These are phyloP conservation scores for Caenorhabditis becei DNA, from an alignment of 2,888 invertebrate genomes.

Conservation along the genomic window DNA sequence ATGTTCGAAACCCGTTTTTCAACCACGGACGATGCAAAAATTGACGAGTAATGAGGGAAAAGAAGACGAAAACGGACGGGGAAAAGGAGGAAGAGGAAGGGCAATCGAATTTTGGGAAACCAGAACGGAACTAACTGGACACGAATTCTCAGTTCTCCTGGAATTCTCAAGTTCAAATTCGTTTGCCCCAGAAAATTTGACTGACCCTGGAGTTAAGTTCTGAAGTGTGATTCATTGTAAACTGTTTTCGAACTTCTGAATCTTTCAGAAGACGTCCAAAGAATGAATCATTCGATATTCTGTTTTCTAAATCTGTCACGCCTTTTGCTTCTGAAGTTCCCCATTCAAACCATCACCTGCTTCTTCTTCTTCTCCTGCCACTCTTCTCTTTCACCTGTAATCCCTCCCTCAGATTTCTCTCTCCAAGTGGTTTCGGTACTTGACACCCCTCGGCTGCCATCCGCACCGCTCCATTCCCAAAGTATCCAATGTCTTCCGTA, in stretches of 20 bases:
- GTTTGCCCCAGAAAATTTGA: too few species aligned
- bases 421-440: slow-evolving; percentile 58
- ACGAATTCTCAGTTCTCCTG: too few species aligned
- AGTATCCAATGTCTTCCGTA: slow-evolving; percentile 49
- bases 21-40: slow-evolving; percentile 11
- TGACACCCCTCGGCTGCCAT: slow-evolving; percentile 44
- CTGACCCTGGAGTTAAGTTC: too few species aligned
- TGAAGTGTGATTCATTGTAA: too few species aligned
- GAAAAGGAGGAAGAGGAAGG: not conserved
- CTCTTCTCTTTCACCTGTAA: slow-evolving; percentile 14
- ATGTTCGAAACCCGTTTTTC: slow-evolving; percentile 46
- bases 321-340: too few species aligned
- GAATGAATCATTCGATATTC: too few species aligned
- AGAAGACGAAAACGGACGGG: slow-evolving; percentile 5
- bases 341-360: too few species aligned
- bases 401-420: not conserved
- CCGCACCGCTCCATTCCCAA: slow-evolving; percentile 18
- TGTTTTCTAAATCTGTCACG: too few species aligned
- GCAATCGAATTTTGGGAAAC: not conserved
- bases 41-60: slow-evolving; percentile 30
- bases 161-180: too few species aligned
- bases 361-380: not conserved
- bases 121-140: not conserved
- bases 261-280: too few species aligned
- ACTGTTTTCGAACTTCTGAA: too few species aligned